Evolutionary conservation across 2,888 invertebrate species (phyloP), one percentile per base, ranked within the genome.

Genomic region (Napeogenes inachia): DNA sequence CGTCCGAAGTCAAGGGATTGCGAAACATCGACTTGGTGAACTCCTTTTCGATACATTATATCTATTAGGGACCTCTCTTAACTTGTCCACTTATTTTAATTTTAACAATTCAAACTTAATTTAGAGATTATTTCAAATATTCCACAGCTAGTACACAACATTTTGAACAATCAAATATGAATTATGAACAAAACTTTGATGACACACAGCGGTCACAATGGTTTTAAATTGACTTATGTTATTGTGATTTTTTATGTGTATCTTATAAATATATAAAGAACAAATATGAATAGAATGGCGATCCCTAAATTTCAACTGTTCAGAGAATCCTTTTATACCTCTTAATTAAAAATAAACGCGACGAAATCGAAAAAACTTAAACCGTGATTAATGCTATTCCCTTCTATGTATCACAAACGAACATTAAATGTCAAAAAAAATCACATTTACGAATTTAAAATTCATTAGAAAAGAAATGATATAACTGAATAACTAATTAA

Each of bases 401-500:
- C 78, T 83, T 84, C 84, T 83, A 85, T 81, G 82, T 90, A 90
- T 90, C 90, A 90, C 90, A 90, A 89, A 87, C 55, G 87, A 89
- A 90, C 89, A 90, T 90, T 90, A 84, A 83, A 90, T 90, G 90
- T 90, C 87, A 84, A 82, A 90, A 85, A 81, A 89, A 91, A 91
- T 91, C 91, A 91, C 91, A 91, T 89, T 79, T 89, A 89, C 90
- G 91, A 91, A 91, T 91, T 91, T 90, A 81, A 71, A 91, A 91
- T 91, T 91, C 91, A 91, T 82, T 84, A 82, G 81, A 82, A 75
- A 77, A 87, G 75, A 82, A 83, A 81, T 70, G 80, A 84, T 80
- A 84, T 87, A 87, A 85, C 84, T 85, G 81, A 87, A 84, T 81
- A 82, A 80, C 71, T 72, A 72, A 59, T 59, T 65, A 69, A 63